Evolutionary conservation across 2,888 invertebrate species (phyloP).

Genomic region (Anoncus sp.): DNA sequence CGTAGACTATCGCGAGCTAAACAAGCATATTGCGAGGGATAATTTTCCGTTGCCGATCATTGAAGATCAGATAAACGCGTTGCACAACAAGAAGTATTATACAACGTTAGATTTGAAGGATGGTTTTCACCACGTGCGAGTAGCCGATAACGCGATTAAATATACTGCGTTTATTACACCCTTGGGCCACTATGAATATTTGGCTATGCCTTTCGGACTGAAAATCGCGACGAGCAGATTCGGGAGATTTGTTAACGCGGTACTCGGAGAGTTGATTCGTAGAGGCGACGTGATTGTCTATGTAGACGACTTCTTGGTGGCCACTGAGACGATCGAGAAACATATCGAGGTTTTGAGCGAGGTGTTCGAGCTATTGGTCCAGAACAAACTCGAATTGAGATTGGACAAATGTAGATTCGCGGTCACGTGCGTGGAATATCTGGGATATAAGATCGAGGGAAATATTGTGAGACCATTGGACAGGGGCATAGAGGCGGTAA

Average conservation of each 20-base stretch:
- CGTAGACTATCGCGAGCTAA: no score
- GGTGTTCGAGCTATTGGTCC: slow-evolving; percentile 39
- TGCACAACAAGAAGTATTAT: slow-evolving; percentile 50
- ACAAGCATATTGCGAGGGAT: slow-evolving; percentile 41
- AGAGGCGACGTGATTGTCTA: no score
- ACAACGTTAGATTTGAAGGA: neutral
- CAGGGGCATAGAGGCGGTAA: slow-evolving; percentile 17
- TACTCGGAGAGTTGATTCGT: slow-evolving; percentile 24
- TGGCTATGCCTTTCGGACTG: slow-evolving; percentile 49
- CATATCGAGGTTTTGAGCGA: slow-evolving; percentile 45
- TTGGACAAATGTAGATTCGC: slow-evolving; percentile 5
- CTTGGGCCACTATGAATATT: slow-evolving; percentile 43
- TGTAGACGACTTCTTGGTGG: slow-evolving; percentile 63
- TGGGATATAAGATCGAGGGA: slow-evolving; percentile 20
- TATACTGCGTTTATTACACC: no score
- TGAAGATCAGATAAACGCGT: slow-evolving; percentile 55
- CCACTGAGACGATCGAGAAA: slow-evolving; percentile 47
- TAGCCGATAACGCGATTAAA: no score
- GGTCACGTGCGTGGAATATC: slow-evolving; percentile 19
- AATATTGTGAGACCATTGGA: slow-evolving; percentile 23
- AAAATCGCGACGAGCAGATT: slow-evolving; percentile 42
- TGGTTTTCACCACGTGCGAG: no score
- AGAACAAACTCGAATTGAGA: slow-evolving; percentile 32
- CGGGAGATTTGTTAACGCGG: slow-evolving; percentile 32
- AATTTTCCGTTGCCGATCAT: slow-evolving; percentile 61